Evolutionary conservation across 2,113 vertebrate species (phyloP), one percentile per base, ranked within the genome.

Genomic region (Cairina moschata): DNA sequence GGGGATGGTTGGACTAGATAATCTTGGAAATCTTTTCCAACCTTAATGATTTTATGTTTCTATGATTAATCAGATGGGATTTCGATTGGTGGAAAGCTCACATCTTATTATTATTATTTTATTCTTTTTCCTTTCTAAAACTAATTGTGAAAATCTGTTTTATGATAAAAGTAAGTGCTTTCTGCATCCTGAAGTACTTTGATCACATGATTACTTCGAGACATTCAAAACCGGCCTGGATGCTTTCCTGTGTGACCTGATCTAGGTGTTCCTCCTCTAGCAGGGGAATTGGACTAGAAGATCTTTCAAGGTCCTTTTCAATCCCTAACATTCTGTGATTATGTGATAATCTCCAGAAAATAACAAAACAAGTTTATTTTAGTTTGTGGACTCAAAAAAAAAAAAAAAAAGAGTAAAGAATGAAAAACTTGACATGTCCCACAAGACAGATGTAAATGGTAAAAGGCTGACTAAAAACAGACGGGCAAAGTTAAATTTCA

Each of bases 261-360:
- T 48, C 46, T 48, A 21, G 46, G 46, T 21, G 46, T 48, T 48
- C 46, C 46, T 48, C 2, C 9, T 48, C 20, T 21, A 10, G 9
- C 46, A 48, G 20, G 20, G 44, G 20, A 10, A 48, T 48, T 48
- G 46, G 46, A 48, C 46, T 48, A 48, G 46, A 48, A 21, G 46
- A 48, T 21, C 46, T 48, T 48, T 48, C 46, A 48, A 48, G 46
- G 46, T 21, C 46, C 5, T 20, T 21, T 48, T 20, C 46, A 48
- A 48, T 48, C 46, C 46, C 46, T 48, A 48, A 48, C 46, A 48
- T 48, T 48, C 46, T 48, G 46, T 21, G 46, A 48, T 48, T 48
- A 9, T 48, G 46, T 48, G 46, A 59, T 82, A 90, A 81, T 88
- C 25, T 88, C 68, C 77, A 92, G 58, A 83, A 92, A 93, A 91